Base-by-base conservation (phyloP, 1,140 invertebrate genomes). In the Aphidius ervi region DNA sequence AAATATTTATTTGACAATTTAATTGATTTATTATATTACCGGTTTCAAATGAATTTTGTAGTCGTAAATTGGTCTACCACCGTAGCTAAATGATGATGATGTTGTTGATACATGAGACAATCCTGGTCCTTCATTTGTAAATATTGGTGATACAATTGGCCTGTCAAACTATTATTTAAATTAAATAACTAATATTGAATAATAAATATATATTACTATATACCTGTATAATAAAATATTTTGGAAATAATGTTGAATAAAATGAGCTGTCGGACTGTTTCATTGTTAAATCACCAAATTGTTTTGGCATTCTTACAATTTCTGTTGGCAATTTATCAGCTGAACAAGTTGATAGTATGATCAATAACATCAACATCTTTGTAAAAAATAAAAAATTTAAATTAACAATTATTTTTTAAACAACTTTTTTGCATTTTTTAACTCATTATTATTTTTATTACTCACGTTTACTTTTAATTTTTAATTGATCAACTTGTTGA, bases 71-170 rank as follows among this genome's bases (percentile, higher is more conserved):
- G 71, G 67, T 2, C 61, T 59, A 3, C 63, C 66, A 43, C 62
- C 71, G 6, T 69, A 63, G 42, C 40, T 65, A 8, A 72, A 72
- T 40, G 59, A 39, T 5, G 69, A 59, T n/a, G 58, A 72, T 40
- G 59, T 31, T 5, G 69, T 57, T n/a, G 58, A 63, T 0, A 69
- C 4, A 9, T 67, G 65, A 16, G 68, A 40, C 5, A 63, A 8
- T 3, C 48, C 31, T 6, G 67, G 66, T 50, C 59, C 65, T 9
- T 59, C 62, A 41, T 61, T 56, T 1, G 61, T 61, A 5, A 65
- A 49, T 7, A 65, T 4, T n/a, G 61, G 8, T 1, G 55, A 40
- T 6, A 69, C 55, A 31, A 64, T 6, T 2, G 50, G 31, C 4
- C 52, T 54, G 43, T 64, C 59, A 5, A 61, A 16, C 63, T 63